These are phyloP conservation scores for Pelosia muscerda DNA, from an alignment of 2,888 invertebrate species.

Conservation along the genomic window DNA sequence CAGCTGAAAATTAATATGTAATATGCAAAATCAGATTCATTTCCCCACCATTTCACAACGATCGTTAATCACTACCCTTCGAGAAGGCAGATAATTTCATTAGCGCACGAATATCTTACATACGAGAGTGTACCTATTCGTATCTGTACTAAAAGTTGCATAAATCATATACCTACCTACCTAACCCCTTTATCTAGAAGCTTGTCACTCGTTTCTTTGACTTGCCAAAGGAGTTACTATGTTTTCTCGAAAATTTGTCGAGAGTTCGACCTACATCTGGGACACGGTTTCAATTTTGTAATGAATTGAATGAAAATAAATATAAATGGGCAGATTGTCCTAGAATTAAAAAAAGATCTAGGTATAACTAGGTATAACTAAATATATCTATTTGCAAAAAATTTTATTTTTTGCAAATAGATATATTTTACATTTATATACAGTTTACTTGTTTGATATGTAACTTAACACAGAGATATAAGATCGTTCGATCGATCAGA, in stretches of 20 bases:
- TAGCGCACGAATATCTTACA: constrained; percentile 62
- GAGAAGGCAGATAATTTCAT: constrained; percentile 77
- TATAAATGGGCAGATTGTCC: too few relatives aligned
- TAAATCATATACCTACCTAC: constrained; percentile 82
- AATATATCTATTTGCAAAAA: too few relatives aligned
- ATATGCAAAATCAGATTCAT: constrained; percentile 67
- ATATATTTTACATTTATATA: too few relatives aligned
- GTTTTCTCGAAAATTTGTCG: constrained; percentile 6
- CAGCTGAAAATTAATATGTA: constrained; percentile 61
- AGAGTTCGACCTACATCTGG: neutral
- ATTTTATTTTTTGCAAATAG: too few relatives aligned
- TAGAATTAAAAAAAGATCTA: too few relatives aligned
- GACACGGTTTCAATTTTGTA: neutral
- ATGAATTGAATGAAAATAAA: too few relatives aligned
- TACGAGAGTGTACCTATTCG: constrained; percentile 35
- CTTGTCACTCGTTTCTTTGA: constrained; percentile 58
- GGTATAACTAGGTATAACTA: too few relatives aligned
- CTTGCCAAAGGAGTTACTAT: constrained; percentile 47
- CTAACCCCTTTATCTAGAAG: constrained; percentile 75
- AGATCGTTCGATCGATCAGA: too few relatives aligned
- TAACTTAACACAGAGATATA: too few relatives aligned
- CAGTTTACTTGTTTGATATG: too few relatives aligned
- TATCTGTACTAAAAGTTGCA: constrained; percentile 60
- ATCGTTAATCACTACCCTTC: constrained; percentile 74
- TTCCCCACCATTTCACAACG: constrained; percentile 67